Evolutionary conservation across 2,888 invertebrate species (phyloP), one percentile per base, ranked within the genome.

Genomic region (Nowickia ferox): DNA sequence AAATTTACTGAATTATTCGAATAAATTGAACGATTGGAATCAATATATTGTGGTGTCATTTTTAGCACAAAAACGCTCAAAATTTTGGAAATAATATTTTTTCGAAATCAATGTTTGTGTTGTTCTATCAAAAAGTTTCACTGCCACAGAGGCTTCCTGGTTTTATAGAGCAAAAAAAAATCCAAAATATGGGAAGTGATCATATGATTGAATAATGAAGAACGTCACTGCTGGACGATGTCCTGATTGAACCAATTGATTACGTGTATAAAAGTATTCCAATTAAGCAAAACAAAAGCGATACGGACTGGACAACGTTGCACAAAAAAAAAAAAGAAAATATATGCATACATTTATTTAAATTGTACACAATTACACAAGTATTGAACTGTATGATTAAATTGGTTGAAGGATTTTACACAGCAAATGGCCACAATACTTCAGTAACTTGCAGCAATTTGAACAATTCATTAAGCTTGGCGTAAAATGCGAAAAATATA

Each of bases 321-420:
- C 17, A 44, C 15, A 53, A 13, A 53, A 38, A 11, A 38, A 46
- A 55, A 48, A 65, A 55, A 11, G 30, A 13, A n/a, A 4, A 46
- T 15, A 57, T 53, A 74, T 59, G 22, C 4, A 46, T 15, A 57
- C 51, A 74, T 59, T 59, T 19, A 81, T 57, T 75, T 59, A 81
- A 66, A 74, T 68, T 75, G 44, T 44, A 17, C 48, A 55, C 71
- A 71, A 66, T 66, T 66, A 63, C 53, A 65, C 77, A 71, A 65
- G 78, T 76, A 83, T 51, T 86, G 71, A 79, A 83, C 79, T 86
- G 86, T 86, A 72, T 83, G 86, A 86, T 83, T 86, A 61, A 86
- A 86, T 79, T 86, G 86, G 79, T 86, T 83, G 86, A 71, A 80
- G 76, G 83, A 86, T 86, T 83, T 77, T 63, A 55, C 63, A 63